Evolutionary conservation across 92 coral and sea anemone species (phyloP), one percentile per base, ranked within the genome.

Genomic region (Pocillopora meandrina): DNA sequence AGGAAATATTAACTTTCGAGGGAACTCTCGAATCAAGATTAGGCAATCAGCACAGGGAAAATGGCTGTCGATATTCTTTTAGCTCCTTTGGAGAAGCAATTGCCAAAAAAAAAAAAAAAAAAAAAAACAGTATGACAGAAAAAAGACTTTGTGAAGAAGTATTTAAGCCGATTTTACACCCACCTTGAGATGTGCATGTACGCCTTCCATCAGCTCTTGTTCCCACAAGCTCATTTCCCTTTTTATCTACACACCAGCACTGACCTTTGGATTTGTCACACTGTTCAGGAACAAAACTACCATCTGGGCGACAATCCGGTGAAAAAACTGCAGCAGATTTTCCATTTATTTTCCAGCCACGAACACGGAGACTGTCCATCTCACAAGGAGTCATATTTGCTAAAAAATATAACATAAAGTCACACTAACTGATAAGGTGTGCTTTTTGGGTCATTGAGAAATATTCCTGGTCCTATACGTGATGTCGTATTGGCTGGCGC

Each of bases 171-270:
- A 21, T 59, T 42, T 17, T 9, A 61, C 11, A 69, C 92, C 65
- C 72, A 94, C 98, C 92, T 77, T 88, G 92, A n/a, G 98, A 73
- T 67, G 91, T 77, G 36, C 98, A 94, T 33, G 80, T 66, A 18
- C 87, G 90, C 33, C 90, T 92, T 17, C 98, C 98, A 47, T 75
- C 80, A 17, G 68, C 90, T 87, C 93, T 82, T 35, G 98, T 94
- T 10, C 82, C 88, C 9, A 82, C 85, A 76, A 92, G 89, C 84
- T 94, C 95, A 75, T 94, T 94, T 19, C 98, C 98, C 78, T 94
- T 85, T 72, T 86, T 82, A 84, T 96, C 96, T 59, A 96, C 98
- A 73, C 98, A 96, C 98, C 98, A 96, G 72, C 98, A 96, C 88
- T 92, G 90, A 31, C 98, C 91, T 36, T 92, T 89, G 34, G 93